A percentile compares a stretch with the other conserved stretches of the same genome.
Evolutionary conservation across 2,888 invertebrate species (phyloP).

Genomic region (Subacronicta megacephala): DNA sequence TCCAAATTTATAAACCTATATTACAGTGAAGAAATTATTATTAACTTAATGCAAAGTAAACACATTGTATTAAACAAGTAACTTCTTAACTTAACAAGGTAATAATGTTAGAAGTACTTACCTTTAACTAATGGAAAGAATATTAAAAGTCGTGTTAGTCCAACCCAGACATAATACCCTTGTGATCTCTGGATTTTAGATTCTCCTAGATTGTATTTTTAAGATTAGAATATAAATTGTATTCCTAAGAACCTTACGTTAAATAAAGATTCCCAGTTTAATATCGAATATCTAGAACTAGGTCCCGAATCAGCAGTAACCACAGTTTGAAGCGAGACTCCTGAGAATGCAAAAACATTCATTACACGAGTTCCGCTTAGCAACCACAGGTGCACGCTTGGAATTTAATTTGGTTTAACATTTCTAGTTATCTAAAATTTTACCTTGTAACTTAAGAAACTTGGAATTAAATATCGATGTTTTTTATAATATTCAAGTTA

Average conservation of each 20-base stretch:
- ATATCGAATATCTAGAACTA: slow-evolving; percentile 19
- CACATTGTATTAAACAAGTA: too few relatives aligned
- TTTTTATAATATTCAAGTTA: not conserved
- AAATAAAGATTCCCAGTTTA: slow-evolving; percentile 17
- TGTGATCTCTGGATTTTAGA: not conserved
- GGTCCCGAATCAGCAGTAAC: slow-evolving; percentile 34
- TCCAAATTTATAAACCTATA: too few relatives aligned
- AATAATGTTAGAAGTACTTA: too few relatives aligned
- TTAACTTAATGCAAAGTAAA: too few relatives aligned
- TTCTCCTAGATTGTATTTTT: not conserved
- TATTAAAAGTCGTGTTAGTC: too few relatives aligned
- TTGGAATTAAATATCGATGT: too few relatives aligned
- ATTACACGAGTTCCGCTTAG: slow-evolving; percentile 42
- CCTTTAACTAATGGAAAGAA: too few relatives aligned
- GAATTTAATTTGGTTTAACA: slow-evolving; percentile 46
- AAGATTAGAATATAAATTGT: not conserved
- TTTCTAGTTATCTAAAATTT: slow-evolving; percentile 17
- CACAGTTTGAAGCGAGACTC: slow-evolving; percentile 23
- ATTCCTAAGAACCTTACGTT: slow-evolving; percentile 12
- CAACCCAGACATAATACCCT: not conserved
- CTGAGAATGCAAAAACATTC: slow-evolving; percentile 52
- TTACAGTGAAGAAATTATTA: too few relatives aligned
- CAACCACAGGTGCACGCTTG: slow-evolving; percentile 28
- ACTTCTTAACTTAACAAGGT: too few relatives aligned
- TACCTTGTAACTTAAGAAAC: not conserved